Conservation (phyloP, 2,113 vertebrate species). For the Semnornis frantzii region DNA sequence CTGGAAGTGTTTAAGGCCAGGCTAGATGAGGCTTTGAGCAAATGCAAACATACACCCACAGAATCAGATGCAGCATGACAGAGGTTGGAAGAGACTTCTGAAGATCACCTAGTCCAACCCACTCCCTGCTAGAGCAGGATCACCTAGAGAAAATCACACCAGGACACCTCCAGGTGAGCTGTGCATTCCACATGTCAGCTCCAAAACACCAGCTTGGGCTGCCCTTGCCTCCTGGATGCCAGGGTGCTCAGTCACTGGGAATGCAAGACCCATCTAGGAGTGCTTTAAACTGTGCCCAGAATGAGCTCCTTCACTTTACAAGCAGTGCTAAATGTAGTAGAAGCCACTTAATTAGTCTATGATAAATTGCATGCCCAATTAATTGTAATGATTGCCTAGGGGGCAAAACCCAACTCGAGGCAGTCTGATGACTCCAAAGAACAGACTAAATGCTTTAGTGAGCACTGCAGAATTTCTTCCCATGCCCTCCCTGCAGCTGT, state of each 20-base stretch:
- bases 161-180: not conserved
- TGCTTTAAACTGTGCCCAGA: not conserved
- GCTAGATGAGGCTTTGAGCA: too few species aligned
- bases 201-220: not conserved
- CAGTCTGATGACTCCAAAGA: slow-evolving; percentile 11
- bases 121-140: too few species aligned
- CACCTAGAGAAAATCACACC: too few species aligned
- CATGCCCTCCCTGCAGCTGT: not conserved
- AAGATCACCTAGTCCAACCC: too few species aligned
- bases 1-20: too few species aligned
- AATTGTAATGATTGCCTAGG: slow-evolving; percentile 57
- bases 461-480: not conserved
- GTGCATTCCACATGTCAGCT: too few species aligned
- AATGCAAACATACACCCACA: too few species aligned
- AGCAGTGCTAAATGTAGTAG: slow-evolving; percentile 32
- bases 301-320: not conserved
- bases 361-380: slow-evolving; percentile 63
- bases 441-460: slow-evolving; percentile 5
- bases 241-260: not conserved
- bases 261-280: not conserved
- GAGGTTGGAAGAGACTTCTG: too few species aligned
- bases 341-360: slow-evolving; percentile 58
- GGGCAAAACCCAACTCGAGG: slow-evolving; percentile 7
- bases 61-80: too few species aligned
- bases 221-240: not conserved